Conservation (phyloP, 2,113 vertebrate genomes). For the Coregonus clupeaformis region DNA sequence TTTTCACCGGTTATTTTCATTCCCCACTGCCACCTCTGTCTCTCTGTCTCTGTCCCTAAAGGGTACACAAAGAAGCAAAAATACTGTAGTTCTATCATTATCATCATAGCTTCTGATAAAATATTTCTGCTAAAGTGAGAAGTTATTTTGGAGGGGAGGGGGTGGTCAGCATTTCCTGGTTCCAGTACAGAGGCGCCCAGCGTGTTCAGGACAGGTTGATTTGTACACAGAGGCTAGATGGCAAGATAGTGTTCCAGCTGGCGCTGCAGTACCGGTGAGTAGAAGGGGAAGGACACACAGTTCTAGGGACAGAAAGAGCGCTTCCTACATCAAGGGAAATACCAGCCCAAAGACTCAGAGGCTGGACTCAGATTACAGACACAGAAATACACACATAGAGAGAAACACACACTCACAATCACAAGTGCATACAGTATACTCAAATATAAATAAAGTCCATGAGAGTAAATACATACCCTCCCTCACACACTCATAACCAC, state of each 20-base stretch:
- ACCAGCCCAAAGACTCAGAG: slow-evolving; percentile 49
- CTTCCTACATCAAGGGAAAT: slow-evolving; percentile 63
- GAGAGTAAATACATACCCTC: slow-evolving; percentile 17
- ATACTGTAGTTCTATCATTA: no score
- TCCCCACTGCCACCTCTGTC: no score
- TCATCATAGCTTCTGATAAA: no score
- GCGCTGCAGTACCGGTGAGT: neutral
- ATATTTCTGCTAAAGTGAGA: neutral
- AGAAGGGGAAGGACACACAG: neutral
- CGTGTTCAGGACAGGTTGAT: neutral
- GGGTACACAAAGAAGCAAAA: no score
- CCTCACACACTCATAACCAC: neutral
- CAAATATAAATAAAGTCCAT: slow-evolving; percentile 13
- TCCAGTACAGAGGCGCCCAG: neutral
- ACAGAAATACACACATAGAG: slow-evolving; percentile 5
- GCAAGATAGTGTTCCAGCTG: neutral
- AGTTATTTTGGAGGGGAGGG: neutral
- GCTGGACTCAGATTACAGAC: slow-evolving; percentile 26
- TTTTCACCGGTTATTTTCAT: no score
- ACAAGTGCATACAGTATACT: slow-evolving; percentile 3
- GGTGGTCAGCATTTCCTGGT: neutral
- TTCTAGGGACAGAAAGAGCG: slow-evolving; percentile 4
- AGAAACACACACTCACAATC: neutral
- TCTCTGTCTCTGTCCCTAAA: no score
- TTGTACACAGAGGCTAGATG: neutral